Percentiles rank a stretch among this genome's conserved stretches.
Conservation (phyloP, 2,113 vertebrate genomes). For the Hemicordylus capensis region DNA sequence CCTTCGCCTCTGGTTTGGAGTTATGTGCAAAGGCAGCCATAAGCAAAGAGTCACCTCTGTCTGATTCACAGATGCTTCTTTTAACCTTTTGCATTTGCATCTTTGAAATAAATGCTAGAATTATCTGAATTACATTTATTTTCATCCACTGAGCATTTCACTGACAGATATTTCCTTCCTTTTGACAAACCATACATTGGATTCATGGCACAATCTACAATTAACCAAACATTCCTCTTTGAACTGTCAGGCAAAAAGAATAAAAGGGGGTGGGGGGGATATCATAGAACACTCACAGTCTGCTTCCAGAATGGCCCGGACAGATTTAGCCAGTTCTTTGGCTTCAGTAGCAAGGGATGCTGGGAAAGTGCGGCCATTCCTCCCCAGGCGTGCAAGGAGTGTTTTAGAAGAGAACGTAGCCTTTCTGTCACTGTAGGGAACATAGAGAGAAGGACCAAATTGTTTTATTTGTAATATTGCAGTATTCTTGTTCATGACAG, state of each 20-base stretch:
- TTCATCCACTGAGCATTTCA: neutral
- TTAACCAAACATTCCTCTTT: neutral
- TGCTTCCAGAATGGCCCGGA: slow-evolving; percentile 84
- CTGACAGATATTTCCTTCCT: neutral
- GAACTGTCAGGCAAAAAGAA: neutral
- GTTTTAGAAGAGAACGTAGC: slow-evolving; percentile 63
- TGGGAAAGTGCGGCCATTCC: slow-evolving; percentile 69
- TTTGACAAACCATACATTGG: neutral
- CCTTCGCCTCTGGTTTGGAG: too few species aligned
- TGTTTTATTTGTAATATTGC: neutral
- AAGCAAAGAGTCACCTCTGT: neutral
- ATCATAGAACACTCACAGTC: slow-evolving; percentile 86
- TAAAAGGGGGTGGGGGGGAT: neutral
- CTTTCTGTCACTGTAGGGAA: slow-evolving; percentile 72
- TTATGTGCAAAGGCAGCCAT: too few species aligned
- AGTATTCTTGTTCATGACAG: neutral
- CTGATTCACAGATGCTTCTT: neutral
- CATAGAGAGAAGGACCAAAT: neutral
- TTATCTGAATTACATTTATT: slow-evolving; percentile 4
- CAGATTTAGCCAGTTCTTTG: slow-evolving; percentile 83
- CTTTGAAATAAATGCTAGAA: neutral
- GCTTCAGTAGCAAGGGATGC: slow-evolving; percentile 83
- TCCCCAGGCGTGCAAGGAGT: slow-evolving; percentile 66
- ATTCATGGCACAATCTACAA: neutral
- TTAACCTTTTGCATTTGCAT: neutral